phyloP scores from a whole-genome alignment of 2,888 invertebrate species.

The Tupiocoris notatus region DNA sequence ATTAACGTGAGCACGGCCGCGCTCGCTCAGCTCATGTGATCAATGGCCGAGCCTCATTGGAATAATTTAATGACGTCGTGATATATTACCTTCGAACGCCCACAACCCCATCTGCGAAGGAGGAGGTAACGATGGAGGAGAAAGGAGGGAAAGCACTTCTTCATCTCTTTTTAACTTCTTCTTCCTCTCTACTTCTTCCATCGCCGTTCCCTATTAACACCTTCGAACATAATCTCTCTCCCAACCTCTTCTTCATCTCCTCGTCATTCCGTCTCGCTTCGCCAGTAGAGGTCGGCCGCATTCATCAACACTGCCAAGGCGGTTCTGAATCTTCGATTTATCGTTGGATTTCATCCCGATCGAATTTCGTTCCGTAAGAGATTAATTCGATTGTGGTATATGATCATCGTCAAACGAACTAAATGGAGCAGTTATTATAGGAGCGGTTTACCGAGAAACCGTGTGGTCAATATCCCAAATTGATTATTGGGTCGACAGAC shows the following conservation, averaged over 20 bases:
- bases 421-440: too few relatives aligned
- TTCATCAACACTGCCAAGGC: background rate
- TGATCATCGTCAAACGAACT: too few relatives aligned
- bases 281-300: background rate
- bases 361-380: too few relatives aligned
- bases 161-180: conserved; percentile 31
- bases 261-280: background rate
- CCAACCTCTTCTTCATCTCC: conserved; percentile 24
- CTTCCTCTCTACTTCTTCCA: conserved; percentile 16
- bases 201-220: conserved; percentile 32
- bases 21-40: conserved; percentile 40
- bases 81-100: conserved; percentile 48
- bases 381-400: too few relatives aligned
- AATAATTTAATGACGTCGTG: conserved; percentile 50
- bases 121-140: background rate
- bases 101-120: conserved; percentile 40
- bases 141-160: background rate
- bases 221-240: conserved; percentile 36
- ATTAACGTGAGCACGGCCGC: conserved; percentile 47
- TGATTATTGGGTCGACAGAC: too few relatives aligned
- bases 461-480: too few relatives aligned
- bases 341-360: background rate
- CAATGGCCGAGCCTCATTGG: conserved; percentile 48
- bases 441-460: too few relatives aligned
- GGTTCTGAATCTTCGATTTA: background rate